Conservation (phyloP, 2,113 vertebrate species). For the Rhynchomys soricoides region DNA sequence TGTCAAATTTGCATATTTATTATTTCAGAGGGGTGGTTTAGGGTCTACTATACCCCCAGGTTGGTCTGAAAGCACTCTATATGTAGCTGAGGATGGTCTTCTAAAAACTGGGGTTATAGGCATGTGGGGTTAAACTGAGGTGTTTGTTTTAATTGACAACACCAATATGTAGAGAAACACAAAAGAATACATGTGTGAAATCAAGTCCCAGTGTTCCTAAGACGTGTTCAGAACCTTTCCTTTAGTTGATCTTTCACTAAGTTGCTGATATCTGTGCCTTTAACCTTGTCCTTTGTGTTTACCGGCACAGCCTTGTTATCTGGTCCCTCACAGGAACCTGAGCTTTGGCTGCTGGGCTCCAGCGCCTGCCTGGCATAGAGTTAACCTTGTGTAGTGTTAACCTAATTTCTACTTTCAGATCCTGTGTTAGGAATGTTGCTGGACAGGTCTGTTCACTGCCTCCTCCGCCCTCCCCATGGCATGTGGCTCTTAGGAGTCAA, state of each 20-base stretch:
- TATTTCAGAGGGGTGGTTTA: background rate
- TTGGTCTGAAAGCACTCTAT: background rate
- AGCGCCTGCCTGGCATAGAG: background rate
- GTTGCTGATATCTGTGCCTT: background rate
- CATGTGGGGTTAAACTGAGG: background rate
- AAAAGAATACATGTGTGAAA: background rate
- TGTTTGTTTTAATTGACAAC: background rate
- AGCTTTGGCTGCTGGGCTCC: background rate
- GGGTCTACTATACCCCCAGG: background rate
- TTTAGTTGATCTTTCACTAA: background rate
- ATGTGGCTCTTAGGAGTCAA: background rate
- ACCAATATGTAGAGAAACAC: background rate
- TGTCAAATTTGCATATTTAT: slow-evolving; percentile 1
- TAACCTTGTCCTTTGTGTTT: background rate
- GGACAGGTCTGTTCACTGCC: slow-evolving; percentile 10
- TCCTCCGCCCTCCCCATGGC: background rate
- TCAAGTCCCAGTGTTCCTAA: background rate
- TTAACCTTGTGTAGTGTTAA: background rate
- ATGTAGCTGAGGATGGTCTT: background rate
- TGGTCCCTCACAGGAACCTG: background rate
- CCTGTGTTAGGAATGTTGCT: slow-evolving; percentile 57
- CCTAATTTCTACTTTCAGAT: slow-evolving; percentile 21
- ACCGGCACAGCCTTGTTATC: background rate
- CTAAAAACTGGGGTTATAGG: background rate
- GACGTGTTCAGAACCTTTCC: background rate